Base-by-base conservation (phyloP, 2,113 vertebrate species). In the Sialia sialis region DNA sequence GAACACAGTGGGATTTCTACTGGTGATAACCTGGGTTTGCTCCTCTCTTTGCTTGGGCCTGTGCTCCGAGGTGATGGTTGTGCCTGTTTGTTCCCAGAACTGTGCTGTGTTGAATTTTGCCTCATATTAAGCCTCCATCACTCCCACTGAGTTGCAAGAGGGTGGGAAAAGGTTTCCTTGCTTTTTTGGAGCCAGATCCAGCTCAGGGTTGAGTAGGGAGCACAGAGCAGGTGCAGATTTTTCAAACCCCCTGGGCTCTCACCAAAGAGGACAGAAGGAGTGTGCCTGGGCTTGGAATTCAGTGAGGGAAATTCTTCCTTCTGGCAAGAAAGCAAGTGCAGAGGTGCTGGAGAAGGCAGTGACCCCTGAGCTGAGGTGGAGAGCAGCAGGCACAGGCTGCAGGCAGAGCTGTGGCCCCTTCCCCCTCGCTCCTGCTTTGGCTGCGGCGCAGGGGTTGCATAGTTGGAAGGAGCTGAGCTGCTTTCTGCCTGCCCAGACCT, bases 401-500 rank as follows among this genome's bases (percentile, higher is more conserved):
- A 29, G 36, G 51, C 54, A 74, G 60, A 63, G 51, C 58, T 59
- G 44, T 2, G 6, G 55, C 43, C 43, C 60, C 68, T 49, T 95
- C 38, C 77, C 68, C 69, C 66, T 55, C 0, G 0, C 41, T 43
- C 8, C 1, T 1, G 6, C 77, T 59, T 44, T 27, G 60, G 73
- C 89, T 5, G 4, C 13, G 1, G 43, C 0, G 0, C 59, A 39
- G 58, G 36, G 17, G 9, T 56, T 91, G 52, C 14, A 4, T 64
- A 13, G 56, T 44, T 87, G 73, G 66, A 87, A 77, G 69, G 43
- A 59, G 64, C 66, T 59, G 77, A 93, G 87, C 81, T 76, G 67
- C 66, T 60, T 54, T 84, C 66, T 89, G 82, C 96, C 74, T 96
- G 92, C 70, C 78, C 62, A 64, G 92, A 93, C 93, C 78, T 96